A percentile compares a stretch with the other conserved stretches of the same genome.
Evolutionary conservation across 2,888 invertebrate genomes (phyloP).

Genomic region (Strigamia maritima): DNA sequence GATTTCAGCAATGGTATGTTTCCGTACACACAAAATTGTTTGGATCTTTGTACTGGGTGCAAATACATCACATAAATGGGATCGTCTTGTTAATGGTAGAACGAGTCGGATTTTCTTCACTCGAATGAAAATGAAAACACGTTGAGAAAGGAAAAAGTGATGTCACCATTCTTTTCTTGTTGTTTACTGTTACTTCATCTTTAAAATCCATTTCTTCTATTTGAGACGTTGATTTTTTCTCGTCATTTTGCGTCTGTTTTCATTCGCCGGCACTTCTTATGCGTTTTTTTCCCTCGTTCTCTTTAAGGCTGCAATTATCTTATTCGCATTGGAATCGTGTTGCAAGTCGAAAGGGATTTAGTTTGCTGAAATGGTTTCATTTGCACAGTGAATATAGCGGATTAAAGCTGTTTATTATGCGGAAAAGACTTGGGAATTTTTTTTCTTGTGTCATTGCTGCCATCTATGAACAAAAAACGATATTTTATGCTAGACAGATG

Average conservation of each 20-base stretch:
- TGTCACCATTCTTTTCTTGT: background rate
- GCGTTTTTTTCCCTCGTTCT: background rate
- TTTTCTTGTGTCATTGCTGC: background rate
- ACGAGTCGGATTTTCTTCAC: background rate
- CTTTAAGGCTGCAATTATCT: constrained; percentile 1
- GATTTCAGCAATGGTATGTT: background rate
- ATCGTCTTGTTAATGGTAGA: constrained; percentile 14
- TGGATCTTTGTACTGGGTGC: background rate
- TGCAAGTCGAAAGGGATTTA: constrained; percentile 11
- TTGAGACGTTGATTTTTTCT: background rate
- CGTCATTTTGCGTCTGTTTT: background rate
- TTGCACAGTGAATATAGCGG: background rate
- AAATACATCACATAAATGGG: constrained; percentile 7
- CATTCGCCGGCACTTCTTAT: background rate
- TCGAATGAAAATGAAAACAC: constrained; percentile 11
- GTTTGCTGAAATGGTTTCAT: background rate
- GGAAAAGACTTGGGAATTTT: background rate
- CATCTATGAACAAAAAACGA: background rate
- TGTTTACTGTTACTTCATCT: constrained; percentile 28
- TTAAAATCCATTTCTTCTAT: constrained; percentile 11
- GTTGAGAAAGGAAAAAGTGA: background rate
- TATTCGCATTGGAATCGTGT: background rate
- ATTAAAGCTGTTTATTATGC: constrained; percentile 21
- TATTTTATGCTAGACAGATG: background rate
- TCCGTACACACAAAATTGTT: background rate